Percentiles rank a stretch among this genome's conserved stretches.
phyloP scores from a whole-genome alignment of 2,113 vertebrate genomes.

The Isichthys henryi region DNA sequence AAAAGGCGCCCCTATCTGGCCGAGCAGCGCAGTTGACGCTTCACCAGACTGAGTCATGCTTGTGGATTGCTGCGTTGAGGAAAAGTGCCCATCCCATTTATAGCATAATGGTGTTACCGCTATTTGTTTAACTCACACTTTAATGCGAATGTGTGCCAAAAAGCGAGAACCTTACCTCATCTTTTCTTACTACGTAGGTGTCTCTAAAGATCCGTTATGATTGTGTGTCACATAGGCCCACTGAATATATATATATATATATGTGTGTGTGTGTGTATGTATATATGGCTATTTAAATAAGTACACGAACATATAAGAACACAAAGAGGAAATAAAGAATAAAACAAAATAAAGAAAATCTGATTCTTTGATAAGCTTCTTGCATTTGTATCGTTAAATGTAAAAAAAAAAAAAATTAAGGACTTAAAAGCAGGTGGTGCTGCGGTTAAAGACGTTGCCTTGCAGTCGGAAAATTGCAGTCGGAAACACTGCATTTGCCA shows the following conservation, averaged over 20 bases:
- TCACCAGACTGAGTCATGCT: background rate
- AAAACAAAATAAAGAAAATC: background rate
- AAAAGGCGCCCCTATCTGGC: background rate
- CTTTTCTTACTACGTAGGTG: background rate
- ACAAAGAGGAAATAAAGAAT: background rate
- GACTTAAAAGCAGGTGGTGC: conserved; percentile 34
- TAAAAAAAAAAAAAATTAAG: background rate
- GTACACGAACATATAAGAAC: background rate
- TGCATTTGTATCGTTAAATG: background rate
- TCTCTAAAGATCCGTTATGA: background rate
- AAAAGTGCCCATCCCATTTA: background rate
- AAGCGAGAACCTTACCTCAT: background rate
- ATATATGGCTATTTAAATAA: background rate
- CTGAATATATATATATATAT: too few relatives aligned
- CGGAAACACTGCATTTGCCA: background rate
- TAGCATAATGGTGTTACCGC: background rate
- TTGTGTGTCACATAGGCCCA: background rate
- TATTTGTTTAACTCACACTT: background rate
- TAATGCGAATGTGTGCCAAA: background rate
- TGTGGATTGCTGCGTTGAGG: background rate
- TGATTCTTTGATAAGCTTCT: background rate
- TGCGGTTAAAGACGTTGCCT: conserved; percentile 39
- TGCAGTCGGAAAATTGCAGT: conserved; percentile 21
- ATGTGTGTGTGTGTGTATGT: too few relatives aligned
- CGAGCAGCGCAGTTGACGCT: background rate